Evolutionary conservation across 2,797 vertebrate genomes (phyloP).

Genomic region (Brachymystax lenok): DNA sequence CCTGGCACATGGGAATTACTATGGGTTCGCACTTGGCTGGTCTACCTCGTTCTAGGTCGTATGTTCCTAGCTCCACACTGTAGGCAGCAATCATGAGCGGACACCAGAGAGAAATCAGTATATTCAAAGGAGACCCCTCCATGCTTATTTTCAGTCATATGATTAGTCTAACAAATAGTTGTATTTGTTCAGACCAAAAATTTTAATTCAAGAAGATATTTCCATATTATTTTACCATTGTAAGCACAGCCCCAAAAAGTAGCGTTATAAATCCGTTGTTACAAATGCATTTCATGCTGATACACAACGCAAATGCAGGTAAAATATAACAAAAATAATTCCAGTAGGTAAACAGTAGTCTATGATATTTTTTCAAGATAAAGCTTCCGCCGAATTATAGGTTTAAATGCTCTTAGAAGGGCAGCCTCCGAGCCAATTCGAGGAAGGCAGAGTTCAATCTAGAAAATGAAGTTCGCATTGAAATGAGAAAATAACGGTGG

Average conservation of each 20-base stretch:
- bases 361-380: neutral
- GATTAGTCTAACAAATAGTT: slow-evolving; percentile 17
- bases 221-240: slow-evolving; percentile 62
- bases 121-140: slow-evolving; percentile 75
- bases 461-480: neutral
- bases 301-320: neutral
- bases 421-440: neutral
- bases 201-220: slow-evolving; percentile 10
- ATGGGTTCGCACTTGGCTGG: slow-evolving; percentile 92
- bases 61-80: slow-evolving; percentile 85
- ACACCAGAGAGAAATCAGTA: slow-evolving; percentile 78
- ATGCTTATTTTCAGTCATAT: slow-evolving; percentile 63
- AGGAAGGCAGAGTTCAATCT: slow-evolving; percentile 11
- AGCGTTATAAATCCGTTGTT: slow-evolving; percentile 31
- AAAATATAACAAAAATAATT: neutral
- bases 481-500: neutral
- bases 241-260: slow-evolving; percentile 34
- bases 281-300: slow-evolving; percentile 8
- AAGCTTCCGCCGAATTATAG: neutral
- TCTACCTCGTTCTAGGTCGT: slow-evolving; percentile 86
- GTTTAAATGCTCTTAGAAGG: neutral
- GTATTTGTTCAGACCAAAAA: slow-evolving; percentile 33
- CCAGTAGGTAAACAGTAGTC: neutral
- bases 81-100: slow-evolving; percentile 78
- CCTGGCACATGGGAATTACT: slow-evolving; percentile 94